These are phyloP conservation scores for Craterocephalus amniculus DNA, from an alignment of 2,797 vertebrate species.

Conservation along the genomic window DNA sequence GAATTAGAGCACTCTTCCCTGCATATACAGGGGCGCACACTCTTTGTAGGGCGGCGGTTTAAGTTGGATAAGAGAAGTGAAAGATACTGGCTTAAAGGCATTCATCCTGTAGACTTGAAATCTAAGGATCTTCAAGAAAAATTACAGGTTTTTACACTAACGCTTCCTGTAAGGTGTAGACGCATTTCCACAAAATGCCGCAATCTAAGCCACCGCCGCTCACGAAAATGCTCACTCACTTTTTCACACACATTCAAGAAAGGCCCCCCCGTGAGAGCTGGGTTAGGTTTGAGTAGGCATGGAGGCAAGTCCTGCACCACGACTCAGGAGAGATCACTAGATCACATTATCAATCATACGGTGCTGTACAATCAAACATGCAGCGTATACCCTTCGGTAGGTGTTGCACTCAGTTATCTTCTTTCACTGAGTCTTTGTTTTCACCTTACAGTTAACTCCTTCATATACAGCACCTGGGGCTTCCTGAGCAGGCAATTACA, in stretches of 20 bases:
- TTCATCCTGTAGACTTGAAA: constrained; percentile 33
- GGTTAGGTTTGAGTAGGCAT: constrained; percentile 75
- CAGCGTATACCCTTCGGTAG: constrained; percentile 11
- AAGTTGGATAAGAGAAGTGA: constrained; percentile 40
- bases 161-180: constrained; percentile 18
- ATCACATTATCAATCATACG: constrained; percentile 82
- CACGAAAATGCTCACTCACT: constrained; percentile 27
- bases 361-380: constrained; percentile 51
- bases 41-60: constrained; percentile 28
- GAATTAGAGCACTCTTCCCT: constrained; percentile 52
- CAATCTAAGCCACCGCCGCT: constrained; percentile 29
- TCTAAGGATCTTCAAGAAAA: constrained; percentile 31
- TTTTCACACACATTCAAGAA: constrained; percentile 29
- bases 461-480: constrained; percentile 31
- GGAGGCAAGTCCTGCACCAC: constrained; percentile 56
- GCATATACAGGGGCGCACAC: constrained; percentile 12
- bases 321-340: constrained; percentile 75
- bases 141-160: constrained; percentile 34
- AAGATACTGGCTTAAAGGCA: constrained; percentile 29
- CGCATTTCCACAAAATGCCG: constrained; percentile 41
- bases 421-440: constrained; percentile 17
- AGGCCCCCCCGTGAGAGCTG: constrained; percentile 57
- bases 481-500: constrained; percentile 55
- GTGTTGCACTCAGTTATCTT: neutral
- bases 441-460: constrained; percentile 50